Base-by-base conservation (phyloP, 2,797 vertebrate genomes). In the Melanogrammus aeglefinus region DNA sequence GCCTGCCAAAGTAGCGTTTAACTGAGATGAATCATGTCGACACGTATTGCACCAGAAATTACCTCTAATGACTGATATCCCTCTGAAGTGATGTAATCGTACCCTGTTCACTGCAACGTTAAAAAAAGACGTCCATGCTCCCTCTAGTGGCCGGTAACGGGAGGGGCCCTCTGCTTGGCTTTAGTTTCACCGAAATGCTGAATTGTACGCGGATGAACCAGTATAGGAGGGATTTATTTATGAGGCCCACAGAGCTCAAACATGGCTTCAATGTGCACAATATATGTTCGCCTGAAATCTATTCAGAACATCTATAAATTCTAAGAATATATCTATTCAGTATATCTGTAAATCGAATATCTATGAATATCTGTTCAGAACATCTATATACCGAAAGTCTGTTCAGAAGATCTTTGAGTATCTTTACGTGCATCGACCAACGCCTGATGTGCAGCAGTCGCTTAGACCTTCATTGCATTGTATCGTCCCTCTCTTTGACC, bases 11-110 rank as follows among this genome's bases (percentile, higher is more conserved):
- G 35, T 33, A 21, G 6, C 0, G 0, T 76, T 39, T 39, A 16
- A 10, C 24, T 75, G 3, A 76, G 73, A 70, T 36, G 73, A 78
- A 75, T 69, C 39, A 80, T 41, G 76, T 24, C 75, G 66, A 41
- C 63, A 81, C 73, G 35, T 21, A 3, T 57, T 76, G 76, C 83
- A 38, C 1, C 71, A 75, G 78, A 85, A 76, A 80, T 75, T 77
- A 78, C 84, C 79, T 18, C 21, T 79, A 79, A 82, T 69, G 73
- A 74, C 80, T 31, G 51, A 80, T 33, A 86, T 91, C 87, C 82
- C 83, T 5, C 3, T 86, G 79, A 83, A 82, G 31, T 88, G 87
- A 88, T 83, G 83, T 89, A 80, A 90, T 83, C 78, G 82, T 84
- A 86, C 41, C 71, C 77, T 66, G 77, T 39, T 75, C 71, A 72